Evolutionary conservation across 2,888 invertebrate genomes (phyloP).

Genomic region (Sturmia bella): DNA sequence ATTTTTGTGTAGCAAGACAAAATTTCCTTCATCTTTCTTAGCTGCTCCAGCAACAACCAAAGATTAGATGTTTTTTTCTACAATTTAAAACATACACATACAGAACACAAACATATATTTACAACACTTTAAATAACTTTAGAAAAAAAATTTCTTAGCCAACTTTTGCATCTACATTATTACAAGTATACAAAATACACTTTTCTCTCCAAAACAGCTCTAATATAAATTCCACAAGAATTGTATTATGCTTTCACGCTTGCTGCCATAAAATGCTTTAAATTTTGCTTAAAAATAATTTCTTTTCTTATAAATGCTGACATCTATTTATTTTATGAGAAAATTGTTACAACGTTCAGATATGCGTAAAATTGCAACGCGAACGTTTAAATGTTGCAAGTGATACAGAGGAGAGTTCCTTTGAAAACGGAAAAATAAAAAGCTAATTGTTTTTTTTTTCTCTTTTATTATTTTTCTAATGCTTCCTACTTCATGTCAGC

Average conservation of each 20-base stretch:
- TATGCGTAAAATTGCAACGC: slow-evolving; percentile 31
- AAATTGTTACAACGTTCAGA: slow-evolving; percentile 40
- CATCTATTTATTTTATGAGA: slow-evolving; percentile 33
- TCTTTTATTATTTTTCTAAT: not conserved
- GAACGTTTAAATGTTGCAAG: slow-evolving; percentile 5
- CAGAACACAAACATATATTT: slow-evolving; percentile 1
- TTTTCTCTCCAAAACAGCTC: not conserved
- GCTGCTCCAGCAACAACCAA: not conserved
- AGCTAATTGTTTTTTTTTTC: slow-evolving; percentile 19
- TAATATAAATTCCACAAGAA: slow-evolving; percentile 33
- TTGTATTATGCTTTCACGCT: not conserved
- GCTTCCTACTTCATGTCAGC: not conserved
- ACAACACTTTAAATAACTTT: slow-evolving; percentile 24
- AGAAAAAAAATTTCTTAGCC: slow-evolving; percentile 10
- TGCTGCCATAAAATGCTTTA: not conserved
- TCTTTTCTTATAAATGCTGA: slow-evolving; percentile 31
- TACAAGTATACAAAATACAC: not conserved
- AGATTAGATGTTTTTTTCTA: not conserved
- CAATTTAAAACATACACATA: not conserved
- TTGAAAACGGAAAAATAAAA: slow-evolving; percentile 17
- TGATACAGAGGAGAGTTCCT: not conserved
- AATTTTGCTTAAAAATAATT: slow-evolving; percentile 27
- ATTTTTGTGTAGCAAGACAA: not conserved
- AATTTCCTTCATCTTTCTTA: not conserved
- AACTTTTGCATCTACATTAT: not conserved